Evolutionary conservation across 1,140 invertebrate genomes (phyloP).

Genomic region (Anastatus disparis): DNA sequence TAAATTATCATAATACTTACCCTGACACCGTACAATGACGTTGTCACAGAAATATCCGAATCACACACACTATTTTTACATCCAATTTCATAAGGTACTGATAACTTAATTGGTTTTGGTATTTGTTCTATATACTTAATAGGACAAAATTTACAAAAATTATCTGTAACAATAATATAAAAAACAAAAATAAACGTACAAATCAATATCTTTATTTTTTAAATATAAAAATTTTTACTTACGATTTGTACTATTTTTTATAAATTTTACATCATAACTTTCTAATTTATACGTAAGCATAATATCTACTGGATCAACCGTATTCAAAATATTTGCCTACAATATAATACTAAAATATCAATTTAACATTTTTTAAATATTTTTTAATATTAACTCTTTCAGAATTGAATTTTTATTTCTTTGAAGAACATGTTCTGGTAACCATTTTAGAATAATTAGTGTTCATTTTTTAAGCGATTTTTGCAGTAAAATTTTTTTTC

Average conservation of each 20-base stretch:
- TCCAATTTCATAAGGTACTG: slow-evolving; percentile 58
- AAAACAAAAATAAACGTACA: not conserved
- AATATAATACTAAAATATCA: slow-evolving; percentile 7
- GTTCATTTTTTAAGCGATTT: too few relatives aligned
- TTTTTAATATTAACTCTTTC: too few relatives aligned
- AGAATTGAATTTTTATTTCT: too few relatives aligned
- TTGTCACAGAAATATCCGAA: slow-evolving; percentile 55
- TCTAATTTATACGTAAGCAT: not conserved
- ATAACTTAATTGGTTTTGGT: slow-evolving; percentile 42
- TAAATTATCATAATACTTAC: slow-evolving; percentile 22
- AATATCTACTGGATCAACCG: not conserved
- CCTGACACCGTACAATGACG: slow-evolving; percentile 40
- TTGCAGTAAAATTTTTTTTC: too few relatives aligned
- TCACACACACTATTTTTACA: slow-evolving; percentile 61
- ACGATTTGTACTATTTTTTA: not conserved
- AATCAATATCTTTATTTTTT: not conserved
- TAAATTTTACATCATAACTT: not conserved
- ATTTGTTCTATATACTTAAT: slow-evolving; percentile 40
- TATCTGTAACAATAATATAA: not conserved
- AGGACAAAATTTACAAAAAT: slow-evolving; percentile 47
- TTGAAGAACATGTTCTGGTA: too few relatives aligned
- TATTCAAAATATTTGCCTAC: not conserved
- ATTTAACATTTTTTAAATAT: too few relatives aligned
- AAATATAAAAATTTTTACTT: not conserved
- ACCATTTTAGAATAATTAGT: too few relatives aligned